Conservation (phyloP, 35 echinoderm and acorn worm genomes). For the Apostichopus parvimensis region DNA sequence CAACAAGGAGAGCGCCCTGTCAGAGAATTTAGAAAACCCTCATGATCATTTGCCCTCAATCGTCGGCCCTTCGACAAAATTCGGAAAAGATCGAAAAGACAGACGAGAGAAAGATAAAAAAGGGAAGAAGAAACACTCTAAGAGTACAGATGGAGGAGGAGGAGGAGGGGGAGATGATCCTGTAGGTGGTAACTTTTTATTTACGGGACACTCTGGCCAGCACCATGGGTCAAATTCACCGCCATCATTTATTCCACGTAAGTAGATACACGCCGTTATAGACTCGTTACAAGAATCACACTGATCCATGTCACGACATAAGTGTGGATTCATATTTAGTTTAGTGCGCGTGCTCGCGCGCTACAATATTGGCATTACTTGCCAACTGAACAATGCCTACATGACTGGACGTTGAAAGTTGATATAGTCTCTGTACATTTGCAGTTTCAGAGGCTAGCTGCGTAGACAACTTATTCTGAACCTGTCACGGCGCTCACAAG, state of each 20-base stretch:
- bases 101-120: slow-evolving; percentile 57
- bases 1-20: slow-evolving; percentile 59
- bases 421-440: too few relatives aligned
- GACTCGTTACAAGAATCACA: too few relatives aligned
- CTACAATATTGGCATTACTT: too few relatives aligned
- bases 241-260: slow-evolving; percentile 43
- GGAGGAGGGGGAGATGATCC: not conserved
- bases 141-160: slow-evolving; percentile 11
- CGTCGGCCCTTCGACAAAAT: slow-evolving; percentile 2
- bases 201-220: slow-evolving; percentile 20
- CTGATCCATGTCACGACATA: too few relatives aligned
- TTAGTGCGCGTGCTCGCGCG: too few relatives aligned
- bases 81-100: slow-evolving; percentile 48
- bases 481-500: too few relatives aligned
- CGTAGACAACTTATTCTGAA: too few relatives aligned
- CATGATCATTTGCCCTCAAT: slow-evolving; percentile 10
- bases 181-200: not conserved
- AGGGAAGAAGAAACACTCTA: slow-evolving; percentile 36
- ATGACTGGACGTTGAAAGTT: too few relatives aligned
- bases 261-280: too few relatives aligned
- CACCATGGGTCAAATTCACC: slow-evolving; percentile 8
- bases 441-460: too few relatives aligned
- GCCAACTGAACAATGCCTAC: too few relatives aligned
- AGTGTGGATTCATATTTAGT: too few relatives aligned
- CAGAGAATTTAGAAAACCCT: slow-evolving; percentile 28